These are phyloP conservation scores for Phocoena sinus DNA, from an alignment of 2,113 vertebrate species.

Conservation along the genomic window DNA sequence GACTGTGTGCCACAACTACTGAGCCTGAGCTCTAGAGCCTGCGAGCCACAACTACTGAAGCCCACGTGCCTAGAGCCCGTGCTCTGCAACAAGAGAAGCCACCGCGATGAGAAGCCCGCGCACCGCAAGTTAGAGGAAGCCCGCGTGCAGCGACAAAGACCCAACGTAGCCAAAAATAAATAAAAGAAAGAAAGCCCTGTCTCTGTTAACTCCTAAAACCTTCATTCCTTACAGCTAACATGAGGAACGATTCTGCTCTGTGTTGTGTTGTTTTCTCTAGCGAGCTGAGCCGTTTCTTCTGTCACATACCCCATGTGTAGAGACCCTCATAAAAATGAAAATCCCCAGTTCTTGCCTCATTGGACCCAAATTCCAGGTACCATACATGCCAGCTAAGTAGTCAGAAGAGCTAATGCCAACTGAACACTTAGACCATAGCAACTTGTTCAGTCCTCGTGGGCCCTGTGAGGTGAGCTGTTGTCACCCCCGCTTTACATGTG, in stretches of 20 bases:
- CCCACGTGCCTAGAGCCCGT: too few relatives aligned
- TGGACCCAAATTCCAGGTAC: background rate
- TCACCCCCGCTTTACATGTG: background rate
- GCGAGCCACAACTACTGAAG: too few relatives aligned
- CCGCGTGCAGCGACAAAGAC: too few relatives aligned
- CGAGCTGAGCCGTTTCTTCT: background rate
- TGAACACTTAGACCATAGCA: rapidly evolving
- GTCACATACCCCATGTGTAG: background rate
- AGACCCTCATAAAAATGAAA: background rate
- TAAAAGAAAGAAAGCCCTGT: background rate
- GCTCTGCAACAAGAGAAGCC: too few relatives aligned
- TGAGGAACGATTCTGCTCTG: background rate
- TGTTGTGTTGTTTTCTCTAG: background rate
- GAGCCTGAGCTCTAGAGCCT: too few relatives aligned
- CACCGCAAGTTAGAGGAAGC: too few relatives aligned
- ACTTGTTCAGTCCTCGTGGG: rapidly evolving
- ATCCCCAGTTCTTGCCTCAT: background rate
- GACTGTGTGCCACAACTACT: too few relatives aligned
- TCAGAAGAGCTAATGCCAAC: background rate
- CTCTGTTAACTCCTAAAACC: background rate
- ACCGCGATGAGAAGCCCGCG: too few relatives aligned
- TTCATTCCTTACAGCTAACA: background rate
- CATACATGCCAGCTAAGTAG: background rate
- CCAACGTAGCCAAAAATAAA: too few relatives aligned
- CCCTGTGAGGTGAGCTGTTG: background rate